Conservation (phyloP, 2,888 invertebrate species). For the Microdon myrmicae region DNA sequence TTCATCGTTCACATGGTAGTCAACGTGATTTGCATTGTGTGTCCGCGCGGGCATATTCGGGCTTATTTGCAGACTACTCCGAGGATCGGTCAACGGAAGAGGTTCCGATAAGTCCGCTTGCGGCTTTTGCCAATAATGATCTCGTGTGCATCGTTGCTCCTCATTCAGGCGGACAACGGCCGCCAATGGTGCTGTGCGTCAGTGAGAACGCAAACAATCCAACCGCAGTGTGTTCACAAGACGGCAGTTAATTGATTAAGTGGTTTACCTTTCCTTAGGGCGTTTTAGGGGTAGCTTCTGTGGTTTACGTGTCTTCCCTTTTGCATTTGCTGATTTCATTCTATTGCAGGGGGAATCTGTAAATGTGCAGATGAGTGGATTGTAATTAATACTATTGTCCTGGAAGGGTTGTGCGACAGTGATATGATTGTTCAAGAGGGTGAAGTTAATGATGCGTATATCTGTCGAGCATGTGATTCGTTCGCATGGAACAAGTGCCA, state of each 20-base stretch:
- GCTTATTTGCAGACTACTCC: slow-evolving; percentile 30
- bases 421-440: slow-evolving; percentile 16
- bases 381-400: slow-evolving; percentile 50
- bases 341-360: slow-evolving; percentile 45
- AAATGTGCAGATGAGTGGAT: slow-evolving; percentile 51
- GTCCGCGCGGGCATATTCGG: slow-evolving; percentile 16
- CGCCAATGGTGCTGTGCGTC: slow-evolving; percentile 13
- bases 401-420: slow-evolving; percentile 26
- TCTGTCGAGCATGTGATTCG: slow-evolving; percentile 47
- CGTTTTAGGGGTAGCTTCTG: slow-evolving; percentile 23
- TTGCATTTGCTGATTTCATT: slow-evolving; percentile 34
- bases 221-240: slow-evolving; percentile 6
- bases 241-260: slow-evolving; percentile 42
- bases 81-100: slow-evolving; percentile 48
- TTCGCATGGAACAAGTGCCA: slow-evolving; percentile 51
- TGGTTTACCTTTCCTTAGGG: slow-evolving; percentile 27
- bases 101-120: slow-evolving; percentile 49
- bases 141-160: slow-evolving; percentile 39
- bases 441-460: slow-evolving; percentile 49
- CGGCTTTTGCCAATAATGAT: slow-evolving; percentile 46
- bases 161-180: slow-evolving; percentile 16
- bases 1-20: slow-evolving; percentile 37
- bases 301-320: neutral
- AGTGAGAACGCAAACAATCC: slow-evolving; percentile 18
- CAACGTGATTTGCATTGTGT: slow-evolving; percentile 50